A percentile compares a stretch with the other conserved stretches of the same genome.
Conservation (phyloP, 2,888 invertebrate genomes). For the Bedellia somnulentella region DNA sequence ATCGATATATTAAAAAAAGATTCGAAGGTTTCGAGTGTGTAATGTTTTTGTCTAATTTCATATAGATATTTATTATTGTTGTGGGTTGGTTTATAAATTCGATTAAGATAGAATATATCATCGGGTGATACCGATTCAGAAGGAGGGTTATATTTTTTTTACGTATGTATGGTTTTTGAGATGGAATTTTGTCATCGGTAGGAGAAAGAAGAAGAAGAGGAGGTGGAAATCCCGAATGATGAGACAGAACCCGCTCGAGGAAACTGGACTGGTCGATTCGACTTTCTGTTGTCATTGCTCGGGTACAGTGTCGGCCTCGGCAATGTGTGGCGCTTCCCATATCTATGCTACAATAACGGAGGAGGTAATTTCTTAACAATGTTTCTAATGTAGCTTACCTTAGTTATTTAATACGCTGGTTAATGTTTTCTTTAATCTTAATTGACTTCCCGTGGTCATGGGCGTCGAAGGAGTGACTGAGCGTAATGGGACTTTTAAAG, state of each 20-base stretch:
- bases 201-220: background rate
- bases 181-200: too few species aligned
- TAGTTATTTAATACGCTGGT: too few species aligned
- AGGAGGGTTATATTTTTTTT: too few species aligned
- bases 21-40: background rate
- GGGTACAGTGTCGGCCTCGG: slow-evolving; percentile 75
- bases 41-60: background rate
- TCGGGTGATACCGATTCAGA: too few species aligned
- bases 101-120: too few species aligned
- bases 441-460: too few species aligned
- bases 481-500: background rate
- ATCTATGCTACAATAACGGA: slow-evolving; percentile 75
- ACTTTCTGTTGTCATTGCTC: slow-evolving; percentile 70
- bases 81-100: too few species aligned
- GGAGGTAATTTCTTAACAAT: slow-evolving; percentile 68
- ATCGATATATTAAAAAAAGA: background rate
- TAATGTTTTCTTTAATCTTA: too few species aligned
- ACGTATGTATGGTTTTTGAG: too few species aligned
- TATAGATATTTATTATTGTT: too few species aligned
- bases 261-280: slow-evolving; percentile 75
- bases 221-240: slow-evolving; percentile 18
- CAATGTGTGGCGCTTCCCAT: slow-evolving; percentile 77
- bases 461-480: background rate
- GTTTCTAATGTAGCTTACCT: too few species aligned
- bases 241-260: slow-evolving; percentile 62